These are phyloP conservation scores for Cirrhinus molitorella DNA, from an alignment of 2,797 vertebrate species.

Conservation along the genomic window DNA sequence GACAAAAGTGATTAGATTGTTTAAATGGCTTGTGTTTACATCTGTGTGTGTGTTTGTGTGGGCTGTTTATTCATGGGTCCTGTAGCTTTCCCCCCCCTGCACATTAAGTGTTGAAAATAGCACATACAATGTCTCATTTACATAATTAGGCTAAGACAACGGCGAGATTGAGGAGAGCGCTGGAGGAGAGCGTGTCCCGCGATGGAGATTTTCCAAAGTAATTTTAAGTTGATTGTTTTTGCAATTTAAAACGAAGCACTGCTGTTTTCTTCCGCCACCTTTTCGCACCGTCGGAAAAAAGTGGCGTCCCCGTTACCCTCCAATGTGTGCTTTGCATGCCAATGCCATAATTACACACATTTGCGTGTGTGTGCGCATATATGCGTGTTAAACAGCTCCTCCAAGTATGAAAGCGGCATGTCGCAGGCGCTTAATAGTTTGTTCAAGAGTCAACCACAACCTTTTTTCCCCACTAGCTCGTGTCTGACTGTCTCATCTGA, in stretches of 20 bases:
- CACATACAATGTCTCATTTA: conserved; percentile 18
- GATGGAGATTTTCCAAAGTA: neutral
- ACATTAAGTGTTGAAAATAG: neutral
- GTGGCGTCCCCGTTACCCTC: neutral
- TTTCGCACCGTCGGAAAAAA: neutral
- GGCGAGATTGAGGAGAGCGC: neutral
- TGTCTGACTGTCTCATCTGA: neutral
- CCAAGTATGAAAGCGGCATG: neutral
- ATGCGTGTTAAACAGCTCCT: conserved; percentile 20
- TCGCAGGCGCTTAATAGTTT: neutral
- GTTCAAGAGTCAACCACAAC: neutral
- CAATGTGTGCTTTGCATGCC: conserved; percentile 21
- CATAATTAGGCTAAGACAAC: conserved; percentile 28
- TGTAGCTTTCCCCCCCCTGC: neutral
- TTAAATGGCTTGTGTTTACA: conserved; percentile 22
- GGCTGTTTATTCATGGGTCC: neutral
- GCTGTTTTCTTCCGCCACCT: conserved; percentile 11
- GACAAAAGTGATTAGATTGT: conserved; percentile 17
- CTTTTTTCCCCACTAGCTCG: neutral
- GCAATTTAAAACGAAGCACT: conserved; percentile 8
- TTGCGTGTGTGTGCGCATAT: neutral
- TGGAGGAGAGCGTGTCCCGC: neutral
- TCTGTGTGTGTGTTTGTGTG: neutral
- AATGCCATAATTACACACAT: conserved; percentile 6
- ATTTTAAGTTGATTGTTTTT: conserved; percentile 29